phyloP scores from a whole-genome alignment of 2,113 vertebrate genomes.

The Sinocyclocheilus grahami region DNA sequence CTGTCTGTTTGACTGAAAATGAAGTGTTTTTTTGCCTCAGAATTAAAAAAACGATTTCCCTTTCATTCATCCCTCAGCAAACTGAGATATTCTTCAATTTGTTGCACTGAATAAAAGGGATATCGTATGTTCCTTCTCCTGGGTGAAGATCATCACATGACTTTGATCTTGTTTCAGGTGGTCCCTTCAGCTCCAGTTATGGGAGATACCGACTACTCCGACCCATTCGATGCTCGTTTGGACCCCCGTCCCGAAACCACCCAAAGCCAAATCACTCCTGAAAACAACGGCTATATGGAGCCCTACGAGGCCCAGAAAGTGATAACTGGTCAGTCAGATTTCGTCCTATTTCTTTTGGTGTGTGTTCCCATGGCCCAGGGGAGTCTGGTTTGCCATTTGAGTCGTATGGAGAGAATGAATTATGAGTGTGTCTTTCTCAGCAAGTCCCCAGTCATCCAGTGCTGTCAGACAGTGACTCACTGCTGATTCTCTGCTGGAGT shows the following conservation, averaged over 20 bases:
- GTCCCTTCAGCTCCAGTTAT: constrained; percentile 68
- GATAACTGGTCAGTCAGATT: constrained; percentile 82
- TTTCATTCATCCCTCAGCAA: neutral
- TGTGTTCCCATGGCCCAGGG: constrained; percentile 35
- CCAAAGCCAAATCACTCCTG: constrained; percentile 69
- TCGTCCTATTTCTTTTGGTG: constrained; percentile 51
- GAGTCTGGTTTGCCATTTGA: constrained; percentile 58
- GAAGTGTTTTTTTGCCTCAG: neutral
- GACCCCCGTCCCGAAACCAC: constrained; percentile 67
- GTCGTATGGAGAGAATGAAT: constrained; percentile 20
- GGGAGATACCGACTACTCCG: constrained; percentile 84
- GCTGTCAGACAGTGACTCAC: constrained; percentile 4
- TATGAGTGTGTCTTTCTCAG: neutral
- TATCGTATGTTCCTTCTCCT: neutral
- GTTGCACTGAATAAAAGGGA: neutral
- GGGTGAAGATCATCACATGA: neutral
- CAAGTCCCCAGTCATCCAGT: neutral
- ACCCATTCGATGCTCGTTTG: constrained; percentile 90
- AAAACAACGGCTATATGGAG: constrained; percentile 94
- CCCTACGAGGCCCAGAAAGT: constrained; percentile 93
- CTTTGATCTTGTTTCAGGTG: constrained; percentile 66
- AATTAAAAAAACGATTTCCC: neutral
- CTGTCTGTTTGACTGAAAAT: no score
- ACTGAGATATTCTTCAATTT: constrained; percentile 1
- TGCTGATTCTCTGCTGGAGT: neutral